Percentiles rank a stretch among this genome's conserved stretches.
phyloP scores from a whole-genome alignment of 2,888 invertebrate species.

The Halocaridina rubra region DNA sequence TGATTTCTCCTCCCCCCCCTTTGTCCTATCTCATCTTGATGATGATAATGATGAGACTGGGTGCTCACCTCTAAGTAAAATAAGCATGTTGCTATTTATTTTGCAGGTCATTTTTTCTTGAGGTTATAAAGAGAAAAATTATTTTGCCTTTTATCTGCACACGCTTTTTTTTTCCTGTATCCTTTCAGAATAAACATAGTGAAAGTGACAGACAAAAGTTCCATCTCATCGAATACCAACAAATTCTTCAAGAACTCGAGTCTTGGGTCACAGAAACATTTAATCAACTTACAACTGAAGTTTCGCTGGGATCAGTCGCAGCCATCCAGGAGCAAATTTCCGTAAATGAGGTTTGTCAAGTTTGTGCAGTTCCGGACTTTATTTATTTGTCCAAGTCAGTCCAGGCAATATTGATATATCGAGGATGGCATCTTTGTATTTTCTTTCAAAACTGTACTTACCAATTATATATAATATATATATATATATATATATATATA shows the following conservation, averaged over 20 bases:
- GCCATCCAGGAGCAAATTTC: constrained; percentile 55
- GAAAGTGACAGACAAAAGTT: constrained; percentile 57
- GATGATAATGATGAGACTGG: too few species aligned
- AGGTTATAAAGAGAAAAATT: too few species aligned
- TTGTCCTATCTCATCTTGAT: too few species aligned
- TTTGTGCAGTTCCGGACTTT: background rate
- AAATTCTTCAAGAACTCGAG: constrained; percentile 60
- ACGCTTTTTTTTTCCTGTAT: background rate
- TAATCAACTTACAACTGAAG: constrained; percentile 49
- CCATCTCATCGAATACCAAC: constrained; percentile 61
- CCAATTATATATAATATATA: background rate
- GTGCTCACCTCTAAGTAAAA: too few species aligned
- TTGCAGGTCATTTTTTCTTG: too few species aligned
- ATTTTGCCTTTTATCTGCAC: too few species aligned
- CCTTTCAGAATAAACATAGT: constrained; percentile 39
- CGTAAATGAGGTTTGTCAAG: constrained; percentile 49
- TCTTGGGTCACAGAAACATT: constrained; percentile 62
- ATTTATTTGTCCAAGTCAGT: background rate
- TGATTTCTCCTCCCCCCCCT: too few species aligned
- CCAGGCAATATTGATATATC: too few species aligned
- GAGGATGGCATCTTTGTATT: background rate
- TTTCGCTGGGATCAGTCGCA: constrained; percentile 20
- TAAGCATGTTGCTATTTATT: too few species aligned
- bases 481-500: constrained; percentile 12
- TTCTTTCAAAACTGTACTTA: background rate